Evolutionary conservation across 2,797 vertebrate species (phyloP).

Genomic region (Acridotheres tristis): DNA sequence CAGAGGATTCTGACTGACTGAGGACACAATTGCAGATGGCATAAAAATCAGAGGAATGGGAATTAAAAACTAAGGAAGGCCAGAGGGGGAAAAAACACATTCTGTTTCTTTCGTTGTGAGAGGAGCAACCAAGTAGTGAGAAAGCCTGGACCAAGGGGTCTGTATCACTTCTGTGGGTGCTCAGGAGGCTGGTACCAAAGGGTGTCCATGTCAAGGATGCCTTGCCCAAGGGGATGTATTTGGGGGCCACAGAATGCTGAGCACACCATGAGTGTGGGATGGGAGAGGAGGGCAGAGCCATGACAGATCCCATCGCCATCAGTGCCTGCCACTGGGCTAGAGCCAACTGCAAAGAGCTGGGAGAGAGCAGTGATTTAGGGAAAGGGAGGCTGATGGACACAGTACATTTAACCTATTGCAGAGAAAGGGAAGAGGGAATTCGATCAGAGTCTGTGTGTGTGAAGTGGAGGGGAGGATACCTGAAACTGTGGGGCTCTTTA

Average conservation of each 20-base stretch:
- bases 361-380: background rate
- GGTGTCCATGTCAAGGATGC: background rate
- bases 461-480: background rate
- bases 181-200: background rate
- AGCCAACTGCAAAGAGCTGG: background rate
- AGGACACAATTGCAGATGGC: background rate
- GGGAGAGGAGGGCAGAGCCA: background rate
- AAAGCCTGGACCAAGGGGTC: background rate
- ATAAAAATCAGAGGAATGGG: background rate
- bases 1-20: background rate
- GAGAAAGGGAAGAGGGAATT: background rate
- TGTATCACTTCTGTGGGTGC: background rate
- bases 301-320: background rate
- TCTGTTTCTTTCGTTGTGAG: background rate
- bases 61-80: background rate
- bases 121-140: background rate
- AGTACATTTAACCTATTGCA: background rate
- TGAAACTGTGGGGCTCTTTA: background rate
- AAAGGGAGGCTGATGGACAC: background rate
- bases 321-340: background rate
- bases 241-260: background rate
- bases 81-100: background rate
- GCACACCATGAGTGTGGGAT: background rate
- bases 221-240: fast-evolving
- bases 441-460: background rate